A percentile compares a stretch with the other conserved stretches of the same genome.
Evolutionary conservation across 2,888 invertebrate species (phyloP).

Genomic region (Xestobium rufovillosum): DNA sequence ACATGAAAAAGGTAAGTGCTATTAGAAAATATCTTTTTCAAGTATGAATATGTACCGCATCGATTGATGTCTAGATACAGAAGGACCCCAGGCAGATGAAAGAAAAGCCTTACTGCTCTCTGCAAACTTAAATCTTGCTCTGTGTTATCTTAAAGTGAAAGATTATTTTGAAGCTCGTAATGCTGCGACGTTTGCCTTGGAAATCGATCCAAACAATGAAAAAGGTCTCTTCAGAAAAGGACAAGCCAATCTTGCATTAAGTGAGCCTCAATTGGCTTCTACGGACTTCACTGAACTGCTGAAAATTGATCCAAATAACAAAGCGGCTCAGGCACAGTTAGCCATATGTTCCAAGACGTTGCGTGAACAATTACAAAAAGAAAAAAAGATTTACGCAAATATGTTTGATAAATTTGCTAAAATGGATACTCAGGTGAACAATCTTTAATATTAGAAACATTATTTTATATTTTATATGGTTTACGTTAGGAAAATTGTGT

Average conservation of each 20-base stretch:
- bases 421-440: conserved; percentile 63
- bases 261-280: conserved; percentile 71
- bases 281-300: conserved; percentile 71
- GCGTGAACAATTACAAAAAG: conserved; percentile 67
- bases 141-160: conserved; percentile 72
- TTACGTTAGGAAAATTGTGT: conserved; percentile 8
- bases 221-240: conserved; percentile 89
- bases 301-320: conserved; percentile 76
- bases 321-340: conserved; percentile 76
- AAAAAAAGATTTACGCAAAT: conserved; percentile 83
- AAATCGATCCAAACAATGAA: conserved; percentile 65
- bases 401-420: conserved; percentile 93
- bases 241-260: conserved; percentile 65
- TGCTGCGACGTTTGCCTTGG: conserved; percentile 70
- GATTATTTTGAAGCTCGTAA: conserved; percentile 63
- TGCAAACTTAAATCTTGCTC: conserved; percentile 70
- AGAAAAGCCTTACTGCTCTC: conserved; percentile 56
- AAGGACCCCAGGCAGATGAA: conserved; percentile 44
- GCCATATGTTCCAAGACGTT: conserved; percentile 62
- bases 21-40: conserved; percentile 4
- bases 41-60: too few species aligned
- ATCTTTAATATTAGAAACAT: background rate
- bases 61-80: conserved; percentile 33
- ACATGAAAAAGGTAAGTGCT: conserved; percentile 44
- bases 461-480: conserved; percentile 3